Evolutionary conservation across 2,113 vertebrate genomes (phyloP).

Genomic region (Mystacornis crossleyi): DNA sequence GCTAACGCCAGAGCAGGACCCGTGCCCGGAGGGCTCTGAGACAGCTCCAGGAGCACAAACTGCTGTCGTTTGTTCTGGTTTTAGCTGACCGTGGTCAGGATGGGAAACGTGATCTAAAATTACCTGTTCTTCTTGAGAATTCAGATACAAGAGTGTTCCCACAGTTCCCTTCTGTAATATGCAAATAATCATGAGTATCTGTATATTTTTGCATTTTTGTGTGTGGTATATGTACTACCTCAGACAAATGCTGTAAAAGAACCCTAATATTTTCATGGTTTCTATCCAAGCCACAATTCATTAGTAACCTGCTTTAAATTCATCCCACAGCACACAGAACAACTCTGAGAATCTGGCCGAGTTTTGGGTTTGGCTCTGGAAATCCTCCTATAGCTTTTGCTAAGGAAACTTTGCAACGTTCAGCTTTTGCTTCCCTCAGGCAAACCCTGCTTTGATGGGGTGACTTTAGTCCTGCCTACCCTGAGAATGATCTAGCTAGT

Average conservation of each 20-base stretch:
- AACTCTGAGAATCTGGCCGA: conserved; percentile 19
- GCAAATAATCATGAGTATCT: conserved; percentile 14
- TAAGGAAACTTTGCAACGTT: not conserved
- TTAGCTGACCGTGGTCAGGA: not conserved
- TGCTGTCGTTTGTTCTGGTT: conserved; percentile 9
- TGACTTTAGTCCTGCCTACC: not conserved
- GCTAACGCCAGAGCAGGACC: conserved; percentile 18
- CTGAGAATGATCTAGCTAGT: not conserved
- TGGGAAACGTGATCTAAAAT: not conserved
- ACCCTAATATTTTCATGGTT: not conserved
- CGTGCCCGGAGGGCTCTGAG: not conserved
- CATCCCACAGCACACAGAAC: not conserved
- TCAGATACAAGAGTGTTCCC: not conserved
- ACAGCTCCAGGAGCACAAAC: too few species aligned
- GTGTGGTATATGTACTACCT: conserved; percentile 70
- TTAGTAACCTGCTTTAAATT: conserved; percentile 10
- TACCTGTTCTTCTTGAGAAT: not conserved
- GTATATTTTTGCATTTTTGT: conserved; percentile 59
- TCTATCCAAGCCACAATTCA: not conserved
- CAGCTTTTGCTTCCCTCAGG: not conserved
- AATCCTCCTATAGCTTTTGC: not conserved
- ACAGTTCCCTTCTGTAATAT: conserved; percentile 2
- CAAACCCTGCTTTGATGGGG: conserved; percentile 14
- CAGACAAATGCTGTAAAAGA: conserved; percentile 60
- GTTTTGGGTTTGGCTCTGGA: conserved; percentile 15